Conservation (phyloP, 2,113 vertebrate species). For the Syngnathus typhle region DNA sequence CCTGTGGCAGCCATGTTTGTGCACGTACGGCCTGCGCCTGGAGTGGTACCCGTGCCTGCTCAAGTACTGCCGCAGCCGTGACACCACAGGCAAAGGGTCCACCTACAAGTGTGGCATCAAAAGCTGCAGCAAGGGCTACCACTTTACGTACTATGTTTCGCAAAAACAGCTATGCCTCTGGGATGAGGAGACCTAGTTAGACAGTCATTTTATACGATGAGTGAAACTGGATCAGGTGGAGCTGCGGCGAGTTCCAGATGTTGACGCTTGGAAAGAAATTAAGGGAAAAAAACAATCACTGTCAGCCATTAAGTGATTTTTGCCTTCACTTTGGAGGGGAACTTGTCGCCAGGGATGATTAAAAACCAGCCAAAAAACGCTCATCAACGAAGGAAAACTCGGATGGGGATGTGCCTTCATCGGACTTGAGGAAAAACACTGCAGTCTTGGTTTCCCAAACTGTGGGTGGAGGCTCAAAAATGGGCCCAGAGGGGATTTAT, state of each 20-base stretch:
- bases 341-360: slow-evolving; percentile 35
- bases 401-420: slow-evolving; percentile 18
- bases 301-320: slow-evolving; percentile 18
- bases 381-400: slow-evolving; percentile 32
- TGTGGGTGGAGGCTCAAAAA: background rate
- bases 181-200: slow-evolving; percentile 85
- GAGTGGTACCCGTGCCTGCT: slow-evolving; percentile 97
- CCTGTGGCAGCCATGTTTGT: slow-evolving; percentile 82
- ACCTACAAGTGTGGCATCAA: slow-evolving; percentile 98
- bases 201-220: slow-evolving; percentile 26
- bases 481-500: background rate
- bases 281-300: slow-evolving; percentile 7
- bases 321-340: slow-evolving; percentile 31
- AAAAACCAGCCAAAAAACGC: slow-evolving; percentile 23
- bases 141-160: slow-evolving; percentile 83
- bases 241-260: slow-evolving; percentile 26
- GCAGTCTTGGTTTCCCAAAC: background rate
- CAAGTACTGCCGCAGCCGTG: slow-evolving; percentile 87
- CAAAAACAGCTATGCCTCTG: slow-evolving; percentile 91
- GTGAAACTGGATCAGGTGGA: slow-evolving; percentile 37
- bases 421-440: slow-evolving; percentile 35
- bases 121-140: slow-evolving; percentile 93
- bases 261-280: slow-evolving; percentile 6
- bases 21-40: slow-evolving; percentile 82
- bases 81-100: slow-evolving; percentile 69